These are phyloP conservation scores for Calliopsis andreniformis DNA, from an alignment of 1,140 invertebrate species.

Conservation along the genomic window DNA sequence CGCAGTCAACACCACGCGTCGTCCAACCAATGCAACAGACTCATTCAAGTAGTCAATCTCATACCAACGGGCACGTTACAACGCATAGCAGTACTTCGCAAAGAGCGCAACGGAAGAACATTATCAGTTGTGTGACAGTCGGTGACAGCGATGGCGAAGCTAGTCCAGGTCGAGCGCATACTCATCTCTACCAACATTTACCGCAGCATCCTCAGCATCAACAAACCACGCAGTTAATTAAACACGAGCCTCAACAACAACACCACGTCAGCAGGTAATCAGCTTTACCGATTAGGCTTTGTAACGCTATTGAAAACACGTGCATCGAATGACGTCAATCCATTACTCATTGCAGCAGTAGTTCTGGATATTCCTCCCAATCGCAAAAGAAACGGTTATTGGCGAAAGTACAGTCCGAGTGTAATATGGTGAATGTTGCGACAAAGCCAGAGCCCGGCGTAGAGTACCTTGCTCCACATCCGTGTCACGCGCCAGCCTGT, in stretches of 20 bases:
- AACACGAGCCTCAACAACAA: slow-evolving; percentile 83
- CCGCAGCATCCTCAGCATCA: slow-evolving; percentile 76
- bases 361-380: slow-evolving; percentile 83
- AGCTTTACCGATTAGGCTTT: neutral
- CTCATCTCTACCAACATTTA: slow-evolving; percentile 77
- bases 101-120: slow-evolving; percentile 84
- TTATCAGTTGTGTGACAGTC: slow-evolving; percentile 91
- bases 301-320: neutral
- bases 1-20: slow-evolving; percentile 78
- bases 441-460: slow-evolving; percentile 80
- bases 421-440: slow-evolving; percentile 82
- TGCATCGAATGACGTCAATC: neutral
- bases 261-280: slow-evolving; percentile 77
- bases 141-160: slow-evolving; percentile 90
- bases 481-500: slow-evolving; percentile 80
- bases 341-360: slow-evolving; percentile 57
- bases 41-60: slow-evolving; percentile 69
- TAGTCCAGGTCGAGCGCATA: slow-evolving; percentile 81
- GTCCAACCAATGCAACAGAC: slow-evolving; percentile 71
- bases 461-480: slow-evolving; percentile 79
- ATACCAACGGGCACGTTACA: slow-evolving; percentile 65
- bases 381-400: slow-evolving; percentile 94
- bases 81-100: slow-evolving; percentile 66
- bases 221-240: slow-evolving; percentile 81
- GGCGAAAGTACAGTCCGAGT: slow-evolving; percentile 93